These are phyloP conservation scores for Netelia virgata DNA, from an alignment of 2,888 invertebrate species.

Conservation along the genomic window DNA sequence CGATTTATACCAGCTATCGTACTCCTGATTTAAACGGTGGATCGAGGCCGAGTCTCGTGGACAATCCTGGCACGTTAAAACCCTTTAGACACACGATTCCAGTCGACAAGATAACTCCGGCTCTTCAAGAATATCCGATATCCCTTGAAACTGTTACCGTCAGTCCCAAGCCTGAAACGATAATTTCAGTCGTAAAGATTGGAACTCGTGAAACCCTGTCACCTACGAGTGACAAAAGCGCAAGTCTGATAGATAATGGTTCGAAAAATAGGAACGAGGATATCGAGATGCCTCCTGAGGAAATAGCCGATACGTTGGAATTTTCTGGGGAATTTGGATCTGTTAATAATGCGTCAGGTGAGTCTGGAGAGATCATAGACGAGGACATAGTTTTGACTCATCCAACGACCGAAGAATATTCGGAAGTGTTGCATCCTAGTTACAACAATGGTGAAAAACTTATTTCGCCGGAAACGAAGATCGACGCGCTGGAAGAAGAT, in stretches of 20 bases:
- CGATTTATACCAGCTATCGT: constrained; percentile 82
- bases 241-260: constrained; percentile 54
- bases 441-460: constrained; percentile 75
- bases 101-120: constrained; percentile 81
- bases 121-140: constrained; percentile 57
- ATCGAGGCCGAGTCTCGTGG: constrained; percentile 78
- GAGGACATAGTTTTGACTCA: constrained; percentile 70
- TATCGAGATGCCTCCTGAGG: neutral
- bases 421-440: constrained; percentile 74
- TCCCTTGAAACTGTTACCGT: neutral
- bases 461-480: constrained; percentile 47
- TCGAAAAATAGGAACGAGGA: constrained; percentile 64
- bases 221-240: constrained; percentile 60
- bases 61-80: constrained; percentile 80
- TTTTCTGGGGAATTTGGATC: constrained; percentile 38
- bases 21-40: constrained; percentile 81
- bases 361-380: constrained; percentile 67
- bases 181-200: constrained; percentile 66
- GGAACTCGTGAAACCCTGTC: constrained; percentile 64
- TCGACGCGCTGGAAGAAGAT: constrained; percentile 30
- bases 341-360: neutral
- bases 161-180: neutral
- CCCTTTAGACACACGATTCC: constrained; percentile 83
- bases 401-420: constrained; percentile 75
- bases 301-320: constrained; percentile 41